These are phyloP conservation scores for Orientallactaga sibirica DNA, from an alignment of 2,797 vertebrate species.

Conservation along the genomic window DNA sequence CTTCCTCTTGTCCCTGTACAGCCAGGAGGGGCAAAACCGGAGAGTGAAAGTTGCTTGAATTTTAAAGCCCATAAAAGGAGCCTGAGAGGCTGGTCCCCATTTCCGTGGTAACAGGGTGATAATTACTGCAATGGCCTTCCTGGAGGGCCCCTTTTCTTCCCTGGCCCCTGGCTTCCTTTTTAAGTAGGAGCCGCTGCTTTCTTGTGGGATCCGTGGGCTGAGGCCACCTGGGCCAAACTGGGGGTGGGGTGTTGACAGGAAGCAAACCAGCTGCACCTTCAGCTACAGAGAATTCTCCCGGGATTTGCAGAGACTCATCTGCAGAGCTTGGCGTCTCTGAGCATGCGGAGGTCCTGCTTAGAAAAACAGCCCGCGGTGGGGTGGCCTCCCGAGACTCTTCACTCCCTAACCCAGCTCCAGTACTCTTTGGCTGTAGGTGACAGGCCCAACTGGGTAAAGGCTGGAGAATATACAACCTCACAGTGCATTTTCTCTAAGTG, in stretches of 20 bases:
- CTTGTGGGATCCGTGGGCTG: conserved; percentile 47
- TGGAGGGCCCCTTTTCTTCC: conserved; percentile 35
- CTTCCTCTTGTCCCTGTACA: not conserved
- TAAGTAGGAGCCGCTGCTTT: conserved; percentile 34
- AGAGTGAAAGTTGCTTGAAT: conserved; percentile 58
- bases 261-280: conserved; percentile 72
- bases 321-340: not conserved
- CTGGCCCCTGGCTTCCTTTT: conserved; percentile 54
- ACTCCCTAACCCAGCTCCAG: not conserved
- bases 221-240: conserved; percentile 68
- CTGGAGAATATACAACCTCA: too few relatives aligned
- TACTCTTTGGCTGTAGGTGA: too few relatives aligned
- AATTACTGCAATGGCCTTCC: conserved; percentile 72
- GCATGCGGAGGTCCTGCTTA: not conserved
- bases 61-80: conserved; percentile 64
- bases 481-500: not conserved
- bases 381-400: not conserved
- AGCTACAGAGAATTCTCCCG: conserved; percentile 70
- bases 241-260: conserved; percentile 69
- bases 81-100: conserved; percentile 66
- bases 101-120: conserved; percentile 69
- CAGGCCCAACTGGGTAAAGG: not conserved
- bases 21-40: not conserved
- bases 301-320: not conserved
- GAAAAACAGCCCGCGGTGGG: not conserved